Conservation (phyloP, 2,888 invertebrate species). For the Agrilus mali region DNA sequence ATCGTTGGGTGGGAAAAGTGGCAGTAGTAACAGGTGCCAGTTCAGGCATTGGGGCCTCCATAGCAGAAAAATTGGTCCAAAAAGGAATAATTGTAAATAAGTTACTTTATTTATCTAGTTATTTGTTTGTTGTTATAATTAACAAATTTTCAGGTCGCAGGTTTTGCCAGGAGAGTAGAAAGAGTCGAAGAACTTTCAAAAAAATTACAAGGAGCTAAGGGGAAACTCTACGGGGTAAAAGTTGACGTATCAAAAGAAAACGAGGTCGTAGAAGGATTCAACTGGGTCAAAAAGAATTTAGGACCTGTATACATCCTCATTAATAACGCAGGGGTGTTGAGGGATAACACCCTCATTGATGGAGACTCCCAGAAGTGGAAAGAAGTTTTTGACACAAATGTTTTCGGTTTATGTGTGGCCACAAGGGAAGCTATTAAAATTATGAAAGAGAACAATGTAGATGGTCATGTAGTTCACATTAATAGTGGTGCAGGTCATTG, state of each 20-base stretch:
- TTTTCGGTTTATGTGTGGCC: too few species aligned
- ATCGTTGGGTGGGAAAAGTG: constrained; percentile 44
- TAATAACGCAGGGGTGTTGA: constrained; percentile 14
- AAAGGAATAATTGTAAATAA: constrained; percentile 30
- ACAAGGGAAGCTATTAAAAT: too few species aligned
- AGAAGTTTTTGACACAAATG: too few species aligned
- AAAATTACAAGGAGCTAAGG: constrained; percentile 6
- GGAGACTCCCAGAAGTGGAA: constrained; percentile 7
- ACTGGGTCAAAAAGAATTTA: constrained; percentile 12
- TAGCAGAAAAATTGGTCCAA: constrained; percentile 31
- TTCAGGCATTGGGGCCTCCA: constrained; percentile 43
- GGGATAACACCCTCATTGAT: constrained; percentile 6
- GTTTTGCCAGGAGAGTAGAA: constrained; percentile 11
- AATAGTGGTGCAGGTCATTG: too few species aligned
- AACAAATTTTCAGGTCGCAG: constrained; percentile 8
- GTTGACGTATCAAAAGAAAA: constrained; percentile 13
- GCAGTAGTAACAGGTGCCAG: constrained; percentile 52
- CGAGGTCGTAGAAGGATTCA: constrained; percentile 14
- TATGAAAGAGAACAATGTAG: too few species aligned
- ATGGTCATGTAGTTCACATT: too few species aligned
- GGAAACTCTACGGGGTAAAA: constrained; percentile 11
- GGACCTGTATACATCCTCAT: constrained; percentile 15
- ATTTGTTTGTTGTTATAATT: not conserved
- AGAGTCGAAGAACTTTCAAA: constrained; percentile 8
- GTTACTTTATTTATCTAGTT: not conserved